These are phyloP conservation scores for Lates calcarifer DNA, from an alignment of 2,113 vertebrate genomes.

Conservation along the genomic window DNA sequence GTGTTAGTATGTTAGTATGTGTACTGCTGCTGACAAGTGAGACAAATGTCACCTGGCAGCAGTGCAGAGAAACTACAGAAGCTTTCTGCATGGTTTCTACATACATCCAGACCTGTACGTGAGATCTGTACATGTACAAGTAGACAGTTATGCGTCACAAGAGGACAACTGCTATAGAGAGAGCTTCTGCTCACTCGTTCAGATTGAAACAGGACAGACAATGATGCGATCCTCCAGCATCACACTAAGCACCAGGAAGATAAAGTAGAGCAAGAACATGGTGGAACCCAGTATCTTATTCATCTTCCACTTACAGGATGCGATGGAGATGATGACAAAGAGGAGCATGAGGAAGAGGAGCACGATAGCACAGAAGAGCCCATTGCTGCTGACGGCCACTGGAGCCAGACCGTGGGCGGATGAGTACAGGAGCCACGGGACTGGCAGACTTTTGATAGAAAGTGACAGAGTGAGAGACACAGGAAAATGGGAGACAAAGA, in stretches of 20 bases:
- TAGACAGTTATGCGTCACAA: conserved; percentile 23
- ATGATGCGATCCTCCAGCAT: conserved; percentile 96
- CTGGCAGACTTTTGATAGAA: conserved; percentile 86
- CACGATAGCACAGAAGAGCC: conserved; percentile 96
- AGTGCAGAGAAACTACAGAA: conserved; percentile 43
- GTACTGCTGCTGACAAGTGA: conserved; percentile 10
- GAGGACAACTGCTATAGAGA: neutral
- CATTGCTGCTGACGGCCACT: conserved; percentile 95
- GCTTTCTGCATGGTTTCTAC: conserved; percentile 41
- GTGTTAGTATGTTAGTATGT: no score
- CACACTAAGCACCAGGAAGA: conserved; percentile 94
- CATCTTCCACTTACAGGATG: conserved; percentile 94
- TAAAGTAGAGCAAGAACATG: conserved; percentile 96
- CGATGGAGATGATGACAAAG: conserved; percentile 95
- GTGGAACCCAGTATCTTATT: conserved; percentile 93
- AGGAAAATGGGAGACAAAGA: neutral
- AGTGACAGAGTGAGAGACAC: neutral
- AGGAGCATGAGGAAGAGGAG: conserved; percentile 98
- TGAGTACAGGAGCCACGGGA: conserved; percentile 94
- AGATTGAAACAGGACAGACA: conserved; percentile 85
- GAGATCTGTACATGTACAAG: neutral
- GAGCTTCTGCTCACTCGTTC: conserved; percentile 21
- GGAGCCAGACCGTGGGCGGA: conserved; percentile 84
- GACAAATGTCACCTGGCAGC: conserved; percentile 18
- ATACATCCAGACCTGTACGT: conserved; percentile 13